Conservation (phyloP, 2,113 vertebrate genomes). For the Pseudorectes ferrugineus region DNA sequence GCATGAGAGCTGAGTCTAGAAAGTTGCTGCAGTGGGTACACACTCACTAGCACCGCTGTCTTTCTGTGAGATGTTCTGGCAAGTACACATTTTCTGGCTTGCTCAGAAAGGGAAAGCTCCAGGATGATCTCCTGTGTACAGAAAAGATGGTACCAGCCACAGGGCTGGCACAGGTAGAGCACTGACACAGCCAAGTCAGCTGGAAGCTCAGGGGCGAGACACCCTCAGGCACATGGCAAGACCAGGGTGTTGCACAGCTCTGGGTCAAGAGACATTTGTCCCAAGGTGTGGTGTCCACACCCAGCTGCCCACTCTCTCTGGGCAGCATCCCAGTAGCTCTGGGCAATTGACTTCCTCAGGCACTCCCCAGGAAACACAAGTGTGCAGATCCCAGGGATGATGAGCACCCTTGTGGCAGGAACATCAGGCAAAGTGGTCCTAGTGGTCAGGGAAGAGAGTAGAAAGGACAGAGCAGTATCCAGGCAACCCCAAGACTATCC, state of each 20-base stretch:
- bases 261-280: neutral
- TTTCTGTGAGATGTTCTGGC: neutral
- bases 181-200: neutral
- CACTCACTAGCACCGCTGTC: neutral
- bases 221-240: neutral
- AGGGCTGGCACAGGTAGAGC: neutral
- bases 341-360: neutral
- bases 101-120: neutral
- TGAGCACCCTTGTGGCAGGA: neutral
- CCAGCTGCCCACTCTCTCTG: neutral
- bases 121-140: accelerated
- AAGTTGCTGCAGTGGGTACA: neutral
- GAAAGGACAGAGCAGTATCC: neutral
- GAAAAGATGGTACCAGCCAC: neutral
- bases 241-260: neutral
- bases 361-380: neutral
- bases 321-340: neutral
- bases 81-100: accelerated
- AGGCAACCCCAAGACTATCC: neutral
- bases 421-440: neutral
- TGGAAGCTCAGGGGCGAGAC: neutral
- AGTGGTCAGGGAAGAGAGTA: neutral
- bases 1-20: accelerated
- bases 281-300: neutral
- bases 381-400: neutral